Percentiles rank a stretch among this genome's conserved stretches.
phyloP scores from a whole-genome alignment of 2,113 vertebrate species.

The Sminthopsis crassicaudata region DNA sequence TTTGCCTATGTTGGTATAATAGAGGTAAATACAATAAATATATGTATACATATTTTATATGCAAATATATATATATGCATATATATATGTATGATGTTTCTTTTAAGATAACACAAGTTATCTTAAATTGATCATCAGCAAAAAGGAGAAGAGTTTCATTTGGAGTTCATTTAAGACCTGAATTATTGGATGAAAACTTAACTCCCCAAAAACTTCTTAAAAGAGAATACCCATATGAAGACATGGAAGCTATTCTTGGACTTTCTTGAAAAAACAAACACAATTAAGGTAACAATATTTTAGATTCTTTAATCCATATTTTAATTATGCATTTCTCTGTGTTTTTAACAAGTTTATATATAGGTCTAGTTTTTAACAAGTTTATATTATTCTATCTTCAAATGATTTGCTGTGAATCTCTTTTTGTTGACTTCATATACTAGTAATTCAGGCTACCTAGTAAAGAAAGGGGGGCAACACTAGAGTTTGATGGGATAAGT shows the following conservation, averaged over 20 bases:
- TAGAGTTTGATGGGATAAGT: no score
- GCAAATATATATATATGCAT: no score
- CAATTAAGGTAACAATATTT: conserved; percentile 61
- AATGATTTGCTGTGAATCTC: no score
- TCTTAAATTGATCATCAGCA: not conserved
- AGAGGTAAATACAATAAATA: no score
- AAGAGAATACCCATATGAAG: conserved; percentile 24
- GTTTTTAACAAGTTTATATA: no score
- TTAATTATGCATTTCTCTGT: not conserved
- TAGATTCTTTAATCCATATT: accelerated
- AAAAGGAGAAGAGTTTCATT: conserved; percentile 77
- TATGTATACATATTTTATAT: no score
- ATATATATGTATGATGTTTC: not conserved
- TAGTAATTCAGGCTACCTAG: no score
- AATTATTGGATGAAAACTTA: conserved; percentile 77
- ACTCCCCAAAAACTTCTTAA: conserved; percentile 77
- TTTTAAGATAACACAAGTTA: not conserved
- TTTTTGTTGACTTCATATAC: no score
- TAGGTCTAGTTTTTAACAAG: no score
- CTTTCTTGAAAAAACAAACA: conserved; percentile 54
- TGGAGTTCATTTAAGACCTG: conserved; percentile 65
- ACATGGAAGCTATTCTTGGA: not conserved
- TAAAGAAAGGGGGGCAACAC: no score
- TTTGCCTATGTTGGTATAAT: no score
- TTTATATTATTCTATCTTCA: no score